phyloP scores from a whole-genome alignment of 2,797 vertebrate species.

The Peromyscus nudipes region DNA sequence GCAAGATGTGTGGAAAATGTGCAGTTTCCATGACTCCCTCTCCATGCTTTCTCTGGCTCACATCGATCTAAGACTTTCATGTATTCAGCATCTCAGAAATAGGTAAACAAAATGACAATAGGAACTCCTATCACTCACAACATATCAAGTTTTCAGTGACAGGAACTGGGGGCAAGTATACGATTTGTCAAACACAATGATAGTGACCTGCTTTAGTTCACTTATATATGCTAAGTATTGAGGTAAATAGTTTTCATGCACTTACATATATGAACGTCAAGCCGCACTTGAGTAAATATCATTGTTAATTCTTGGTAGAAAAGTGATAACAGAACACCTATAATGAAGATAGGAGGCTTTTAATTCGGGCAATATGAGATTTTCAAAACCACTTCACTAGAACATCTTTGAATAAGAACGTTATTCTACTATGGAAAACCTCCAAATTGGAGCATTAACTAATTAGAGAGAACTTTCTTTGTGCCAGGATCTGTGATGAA shows the following conservation, averaged over 20 bases:
- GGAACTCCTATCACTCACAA: accelerated
- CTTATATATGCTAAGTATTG: not conserved
- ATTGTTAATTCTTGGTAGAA: not conserved
- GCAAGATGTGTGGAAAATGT: not conserved
- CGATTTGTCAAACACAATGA: not conserved
- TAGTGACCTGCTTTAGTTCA: not conserved
- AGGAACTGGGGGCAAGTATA: not conserved
- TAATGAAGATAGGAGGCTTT: not conserved
- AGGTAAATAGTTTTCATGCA: not conserved
- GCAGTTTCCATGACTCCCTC: too few species aligned
- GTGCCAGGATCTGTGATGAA: not conserved
- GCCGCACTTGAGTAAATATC: not conserved
- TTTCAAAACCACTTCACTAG: not conserved
- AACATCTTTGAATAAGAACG: not conserved
- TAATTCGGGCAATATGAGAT: not conserved
- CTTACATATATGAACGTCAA: not conserved
- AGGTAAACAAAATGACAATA: not conserved
- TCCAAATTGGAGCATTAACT: not conserved
- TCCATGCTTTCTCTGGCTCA: too few species aligned
- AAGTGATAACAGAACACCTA: not conserved
- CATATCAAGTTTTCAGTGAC: not conserved
- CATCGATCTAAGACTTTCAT: not conserved
- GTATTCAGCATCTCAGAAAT: not conserved
- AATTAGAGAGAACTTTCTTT: not conserved
- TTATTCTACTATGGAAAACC: not conserved